Conservation (phyloP, 2,113 vertebrate genomes). For the Entomyzon cyanotis region DNA sequence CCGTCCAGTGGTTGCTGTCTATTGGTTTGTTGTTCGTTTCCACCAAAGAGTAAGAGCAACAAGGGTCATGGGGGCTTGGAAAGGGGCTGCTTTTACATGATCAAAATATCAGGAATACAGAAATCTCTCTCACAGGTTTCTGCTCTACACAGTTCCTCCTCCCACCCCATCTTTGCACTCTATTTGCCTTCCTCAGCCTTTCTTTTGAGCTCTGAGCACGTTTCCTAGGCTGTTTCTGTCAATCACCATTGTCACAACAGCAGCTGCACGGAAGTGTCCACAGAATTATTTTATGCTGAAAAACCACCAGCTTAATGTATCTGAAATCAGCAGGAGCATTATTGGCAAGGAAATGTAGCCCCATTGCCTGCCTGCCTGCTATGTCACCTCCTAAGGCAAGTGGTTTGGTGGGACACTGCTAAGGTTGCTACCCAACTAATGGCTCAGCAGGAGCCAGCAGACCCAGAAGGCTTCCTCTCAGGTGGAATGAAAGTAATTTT, state of each 20-base stretch:
- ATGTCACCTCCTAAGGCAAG: background rate
- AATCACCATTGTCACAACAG: background rate
- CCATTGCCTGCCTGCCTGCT: background rate
- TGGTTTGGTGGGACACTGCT: background rate
- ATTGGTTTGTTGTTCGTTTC: background rate
- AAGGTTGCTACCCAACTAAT: background rate
- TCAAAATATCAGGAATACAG: background rate
- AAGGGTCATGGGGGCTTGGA: background rate
- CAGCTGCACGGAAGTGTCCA: slow-evolving; percentile 42
- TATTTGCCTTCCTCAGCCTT: slow-evolving; percentile 19
- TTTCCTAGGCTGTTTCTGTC: background rate
- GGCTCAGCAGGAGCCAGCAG: background rate
- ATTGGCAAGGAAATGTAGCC: background rate
- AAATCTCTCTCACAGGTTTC: background rate
- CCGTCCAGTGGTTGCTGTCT: background rate
- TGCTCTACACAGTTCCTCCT: background rate
- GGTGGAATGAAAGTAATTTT: background rate
- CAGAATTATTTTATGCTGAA: background rate
- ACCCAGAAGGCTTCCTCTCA: background rate
- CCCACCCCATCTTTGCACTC: background rate
- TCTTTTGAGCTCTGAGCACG: background rate
- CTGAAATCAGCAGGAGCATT: background rate
- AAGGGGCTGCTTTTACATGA: background rate
- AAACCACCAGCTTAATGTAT: background rate
- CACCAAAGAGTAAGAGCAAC: background rate